Evolutionary conservation across 2,797 vertebrate species (phyloP).

Genomic region (Microcaecilia unicolor): DNA sequence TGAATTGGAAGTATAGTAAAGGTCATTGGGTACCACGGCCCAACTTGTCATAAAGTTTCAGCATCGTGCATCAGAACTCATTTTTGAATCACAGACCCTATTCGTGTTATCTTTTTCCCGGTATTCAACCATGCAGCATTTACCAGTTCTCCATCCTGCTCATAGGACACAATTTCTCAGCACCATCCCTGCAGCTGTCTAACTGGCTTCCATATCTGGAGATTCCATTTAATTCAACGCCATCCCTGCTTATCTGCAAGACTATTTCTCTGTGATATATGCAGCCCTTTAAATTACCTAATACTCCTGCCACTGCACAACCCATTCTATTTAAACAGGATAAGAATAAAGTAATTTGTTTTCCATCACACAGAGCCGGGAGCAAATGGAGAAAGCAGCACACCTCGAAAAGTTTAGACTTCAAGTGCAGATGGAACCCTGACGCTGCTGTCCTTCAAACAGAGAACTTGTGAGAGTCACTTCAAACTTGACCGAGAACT

Average conservation of each 20-base stretch:
- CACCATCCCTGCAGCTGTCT: neutral
- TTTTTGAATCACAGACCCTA: neutral
- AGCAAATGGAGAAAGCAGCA: neutral
- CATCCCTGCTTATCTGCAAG: neutral
- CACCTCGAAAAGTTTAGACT: too few relatives aligned
- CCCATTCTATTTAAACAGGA: neutral
- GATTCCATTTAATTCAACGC: neutral
- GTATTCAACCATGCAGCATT: neutral
- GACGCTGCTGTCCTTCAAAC: too few relatives aligned
- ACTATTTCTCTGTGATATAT: neutral
- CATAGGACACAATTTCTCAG: too few relatives aligned
- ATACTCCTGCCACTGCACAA: neutral
- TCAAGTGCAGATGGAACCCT: too few relatives aligned
- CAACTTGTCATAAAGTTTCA: neutral
- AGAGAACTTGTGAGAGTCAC: too few relatives aligned
- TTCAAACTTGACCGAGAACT: too few relatives aligned
- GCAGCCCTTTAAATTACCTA: neutral
- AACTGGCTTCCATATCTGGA: neutral
- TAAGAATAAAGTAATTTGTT: neutral
- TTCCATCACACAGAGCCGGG: neutral
- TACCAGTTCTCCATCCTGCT: too few relatives aligned
- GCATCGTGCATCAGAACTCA: accelerated
- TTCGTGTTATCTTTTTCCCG: neutral
- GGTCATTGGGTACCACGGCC: neutral
- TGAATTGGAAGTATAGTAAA: too few relatives aligned